phyloP scores from a whole-genome alignment of 2,888 invertebrate genomes.

The Keiferia lycopersicella region DNA sequence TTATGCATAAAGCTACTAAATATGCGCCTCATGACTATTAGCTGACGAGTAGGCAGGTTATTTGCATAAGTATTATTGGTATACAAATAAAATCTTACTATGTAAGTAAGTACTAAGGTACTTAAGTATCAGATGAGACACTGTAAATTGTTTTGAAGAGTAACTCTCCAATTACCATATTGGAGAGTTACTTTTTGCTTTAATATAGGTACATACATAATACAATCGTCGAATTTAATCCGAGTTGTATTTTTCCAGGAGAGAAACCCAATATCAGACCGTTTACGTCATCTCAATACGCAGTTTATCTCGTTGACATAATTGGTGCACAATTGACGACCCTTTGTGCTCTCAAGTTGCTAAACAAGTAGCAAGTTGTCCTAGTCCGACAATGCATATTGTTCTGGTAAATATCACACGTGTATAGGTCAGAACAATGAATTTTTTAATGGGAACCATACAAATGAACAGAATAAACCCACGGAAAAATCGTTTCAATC shows the following conservation, averaged over 20 bases:
- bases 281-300: slow-evolving; percentile 8
- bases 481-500: no score
- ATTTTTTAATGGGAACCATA: no score
- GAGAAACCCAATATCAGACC: not conserved
- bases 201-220: no score
- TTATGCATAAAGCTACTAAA: slow-evolving; percentile 15
- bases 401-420: not conserved
- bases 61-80: slow-evolving; percentile 20
- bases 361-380: slow-evolving; percentile 22
- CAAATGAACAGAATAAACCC: no score
- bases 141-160: not conserved
- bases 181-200: no score
- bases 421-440: not conserved
- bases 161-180: no score
- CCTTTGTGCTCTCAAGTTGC: not conserved
- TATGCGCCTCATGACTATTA: slow-evolving; percentile 25
- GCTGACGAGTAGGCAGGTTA: slow-evolving; percentile 24
- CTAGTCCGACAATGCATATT: slow-evolving; percentile 4
- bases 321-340: slow-evolving; percentile 1
- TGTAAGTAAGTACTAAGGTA: no score
- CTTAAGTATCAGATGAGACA: not conserved
- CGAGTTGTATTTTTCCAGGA: not conserved
- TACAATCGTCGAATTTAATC: no score
- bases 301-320: slow-evolving; percentile 13
- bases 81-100: slow-evolving; percentile 1